phyloP scores from a whole-genome alignment of 2,797 vertebrate species.

The Enteromius fasciolatus region DNA sequence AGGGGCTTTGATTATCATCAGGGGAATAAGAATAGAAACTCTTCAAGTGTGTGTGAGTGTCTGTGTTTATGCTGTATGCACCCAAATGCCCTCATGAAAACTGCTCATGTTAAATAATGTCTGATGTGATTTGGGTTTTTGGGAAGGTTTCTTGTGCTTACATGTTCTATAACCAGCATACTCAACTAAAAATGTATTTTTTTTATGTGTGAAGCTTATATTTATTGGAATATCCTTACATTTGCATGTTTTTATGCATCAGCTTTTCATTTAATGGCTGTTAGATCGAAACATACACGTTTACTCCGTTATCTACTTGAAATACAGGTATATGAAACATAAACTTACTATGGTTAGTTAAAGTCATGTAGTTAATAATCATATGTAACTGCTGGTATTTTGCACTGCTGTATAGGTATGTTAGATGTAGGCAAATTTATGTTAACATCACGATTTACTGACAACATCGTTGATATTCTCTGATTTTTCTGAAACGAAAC shows the following conservation, averaged over 20 bases:
- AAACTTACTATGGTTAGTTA: background rate
- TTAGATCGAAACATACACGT: background rate
- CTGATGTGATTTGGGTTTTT: background rate
- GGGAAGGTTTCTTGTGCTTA: background rate
- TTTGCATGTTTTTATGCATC: background rate
- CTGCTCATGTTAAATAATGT: background rate
- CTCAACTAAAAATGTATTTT: background rate
- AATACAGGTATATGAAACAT: background rate
- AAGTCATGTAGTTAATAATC: background rate
- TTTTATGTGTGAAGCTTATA: background rate
- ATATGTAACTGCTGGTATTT: background rate
- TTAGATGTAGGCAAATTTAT: background rate
- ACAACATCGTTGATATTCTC: background rate
- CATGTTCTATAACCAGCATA: background rate
- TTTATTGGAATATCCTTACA: background rate
- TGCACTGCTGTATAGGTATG: background rate
- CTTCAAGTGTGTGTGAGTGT: background rate
- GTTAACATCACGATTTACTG: background rate
- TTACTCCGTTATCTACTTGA: background rate
- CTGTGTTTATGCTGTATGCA: background rate
- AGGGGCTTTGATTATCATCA: constrained; percentile 65
- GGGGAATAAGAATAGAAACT: constrained; percentile 58
- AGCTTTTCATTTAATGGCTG: background rate
- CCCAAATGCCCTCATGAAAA: background rate
- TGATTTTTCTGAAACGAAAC: background rate